Base-by-base conservation (phyloP, 2,113 vertebrate genomes). In the Illadopsis cleaveri region DNA sequence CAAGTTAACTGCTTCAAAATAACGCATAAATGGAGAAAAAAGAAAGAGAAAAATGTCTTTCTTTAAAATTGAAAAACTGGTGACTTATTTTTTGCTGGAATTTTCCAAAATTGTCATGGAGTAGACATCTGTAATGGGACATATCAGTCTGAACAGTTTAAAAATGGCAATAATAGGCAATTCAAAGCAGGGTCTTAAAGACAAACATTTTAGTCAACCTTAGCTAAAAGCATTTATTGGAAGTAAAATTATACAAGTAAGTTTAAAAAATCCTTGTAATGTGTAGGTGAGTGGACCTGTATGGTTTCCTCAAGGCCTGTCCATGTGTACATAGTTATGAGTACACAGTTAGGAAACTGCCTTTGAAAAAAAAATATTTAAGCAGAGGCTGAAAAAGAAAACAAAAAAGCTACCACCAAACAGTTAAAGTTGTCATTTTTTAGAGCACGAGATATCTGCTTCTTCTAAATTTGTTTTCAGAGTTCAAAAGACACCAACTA, bases 181-280 rank as follows among this genome's bases (percentile, higher is more conserved):
- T 65, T 91, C 66, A 87, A 89, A 94, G 31, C 30, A 82, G 20
- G 5, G 24, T 85, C 57, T 91, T 69, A 87, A 68, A 76, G 57
- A 85, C 47, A 76, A 86, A 94, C 82, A 31, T 45, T 93, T 89
- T 79, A 71, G 31, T 86, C 48, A 91, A 38, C 40, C 48, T 79
- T 91, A 93, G 23, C 37, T 94, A 93, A 91, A 96, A 84, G 40
- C 48, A 87, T 89, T 86, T 86, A 71, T 51, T 86, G 53, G 77
- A 92, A 94, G 57, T 65, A 89, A 95, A 95, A 82, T 89, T 69
- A 82, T 62, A 91, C 6, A 2, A 87, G 91, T 42, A 37, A 85
- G 28, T 82, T 85, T 95, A 96, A 95, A 82, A 94, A 85, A 48
- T 58, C 42, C 78, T 21, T 76, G 58, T 53, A 76, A 20, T 25